phyloP scores from a whole-genome alignment of 2,113 vertebrate species.

The Phainopepla nitens region DNA sequence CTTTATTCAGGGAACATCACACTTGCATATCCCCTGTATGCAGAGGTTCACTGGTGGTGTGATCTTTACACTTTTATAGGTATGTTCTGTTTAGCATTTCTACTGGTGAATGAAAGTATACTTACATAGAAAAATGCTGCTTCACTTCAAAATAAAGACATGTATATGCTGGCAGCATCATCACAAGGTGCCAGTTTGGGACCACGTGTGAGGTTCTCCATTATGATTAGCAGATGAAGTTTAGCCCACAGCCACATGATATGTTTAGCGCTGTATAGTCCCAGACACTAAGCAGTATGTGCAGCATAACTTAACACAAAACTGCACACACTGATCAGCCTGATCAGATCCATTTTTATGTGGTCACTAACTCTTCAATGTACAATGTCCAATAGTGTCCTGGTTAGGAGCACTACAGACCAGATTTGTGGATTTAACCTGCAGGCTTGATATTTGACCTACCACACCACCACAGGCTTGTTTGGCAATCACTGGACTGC shows the following conservation, averaged over 20 bases:
- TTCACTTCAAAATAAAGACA: not conserved
- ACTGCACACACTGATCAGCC: not conserved
- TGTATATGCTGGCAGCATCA: rapidly evolving
- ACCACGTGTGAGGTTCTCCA: not conserved
- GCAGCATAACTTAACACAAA: not conserved
- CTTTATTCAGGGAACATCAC: not conserved
- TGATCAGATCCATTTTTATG: not conserved
- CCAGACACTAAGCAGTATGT: not conserved
- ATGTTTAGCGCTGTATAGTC: not conserved
- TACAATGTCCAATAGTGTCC: not conserved
- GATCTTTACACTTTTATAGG: not conserved
- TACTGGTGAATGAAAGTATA: not conserved
- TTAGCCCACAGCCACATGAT: not conserved
- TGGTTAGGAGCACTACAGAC: not conserved
- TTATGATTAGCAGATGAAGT: not conserved
- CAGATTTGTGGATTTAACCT: not conserved
- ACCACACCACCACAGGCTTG: not conserved
- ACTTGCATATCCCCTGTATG: not conserved
- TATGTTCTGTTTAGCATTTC: not conserved
- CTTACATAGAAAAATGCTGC: not conserved
- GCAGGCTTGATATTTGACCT: not conserved
- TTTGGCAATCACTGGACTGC: not conserved
- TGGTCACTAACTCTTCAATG: not conserved
- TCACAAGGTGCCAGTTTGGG: rapidly evolving
- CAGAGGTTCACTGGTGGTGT: not conserved